Evolutionary conservation across 2,888 invertebrate genomes (phyloP), one percentile per base, ranked within the genome.

Genomic region (Microctonus hyperodae): DNA sequence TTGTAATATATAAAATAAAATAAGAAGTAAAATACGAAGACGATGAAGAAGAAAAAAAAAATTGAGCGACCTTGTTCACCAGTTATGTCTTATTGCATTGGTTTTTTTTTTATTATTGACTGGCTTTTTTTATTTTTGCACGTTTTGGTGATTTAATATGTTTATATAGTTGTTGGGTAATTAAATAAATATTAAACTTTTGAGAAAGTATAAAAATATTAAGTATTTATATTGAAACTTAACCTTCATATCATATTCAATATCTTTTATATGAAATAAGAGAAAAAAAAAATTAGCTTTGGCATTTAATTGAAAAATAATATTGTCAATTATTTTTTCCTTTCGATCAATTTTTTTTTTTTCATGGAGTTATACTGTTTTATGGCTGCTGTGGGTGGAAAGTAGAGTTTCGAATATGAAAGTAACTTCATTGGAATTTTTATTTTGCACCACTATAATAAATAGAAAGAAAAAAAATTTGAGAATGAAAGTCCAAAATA

Each of bases 1-100:
- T 61, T n/a, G n/a, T n/a, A n/a, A 62, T 61, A 31, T 25, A n/a
- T 28, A 22, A 53, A 4, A 23, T 53, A 3, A 53, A 25, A 13
- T 31, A 25, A 9, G 23, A n/a, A 44, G 20, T 22, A 40, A 9
- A 44, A 20, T 28, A 16, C 20, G 37, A 20, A 11, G 5, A 51
- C 22, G 44, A 63, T 40, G 35, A 44, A 56, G 64, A 62, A 64
- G 65, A 67, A 68, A 72, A 64, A 48, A 74, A 67, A 68, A 71
- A 72, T 65, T 48, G 64, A 68, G 69, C 78, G 78, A 79, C 80
- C 80, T 79, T 79, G 77, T 74, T 74, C 73, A 67, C 74, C 77
- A 76, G 76, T 80, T 79, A 79, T 80, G 79, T 80, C 28, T 7
- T n/a, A n/a, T 3, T 28, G 28, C 28, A 28, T 28, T 28, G 28